Percentiles rank a stretch among this genome's conserved stretches.
These are phyloP conservation scores for Urocynchramus pylzowi DNA, from an alignment of 2,113 vertebrate genomes.

Conservation along the genomic window DNA sequence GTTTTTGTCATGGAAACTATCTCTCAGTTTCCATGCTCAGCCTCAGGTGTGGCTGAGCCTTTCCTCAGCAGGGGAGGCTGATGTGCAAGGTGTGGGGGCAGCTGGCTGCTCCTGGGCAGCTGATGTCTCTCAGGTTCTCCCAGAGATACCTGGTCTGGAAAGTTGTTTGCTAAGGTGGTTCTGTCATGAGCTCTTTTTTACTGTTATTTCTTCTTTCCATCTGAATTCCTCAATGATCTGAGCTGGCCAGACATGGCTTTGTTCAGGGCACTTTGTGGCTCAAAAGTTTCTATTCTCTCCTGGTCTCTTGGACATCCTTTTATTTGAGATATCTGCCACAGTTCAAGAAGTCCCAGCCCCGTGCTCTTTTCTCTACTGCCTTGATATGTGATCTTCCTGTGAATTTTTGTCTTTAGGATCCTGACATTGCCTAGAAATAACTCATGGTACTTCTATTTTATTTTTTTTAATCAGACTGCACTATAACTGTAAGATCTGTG, in stretches of 20 bases:
- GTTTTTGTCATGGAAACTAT: accelerated
- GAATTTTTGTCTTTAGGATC: not conserved
- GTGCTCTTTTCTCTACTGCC: not conserved
- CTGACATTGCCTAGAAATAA: not conserved
- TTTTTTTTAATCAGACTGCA: not conserved
- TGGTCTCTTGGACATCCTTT: not conserved
- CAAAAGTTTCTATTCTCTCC: not conserved
- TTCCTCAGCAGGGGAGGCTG: not conserved
- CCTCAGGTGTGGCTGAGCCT: not conserved
- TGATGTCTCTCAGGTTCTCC: not conserved
- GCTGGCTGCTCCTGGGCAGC: not conserved
- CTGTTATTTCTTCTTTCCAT: not conserved
- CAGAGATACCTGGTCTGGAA: not conserved
- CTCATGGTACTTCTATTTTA: not conserved
- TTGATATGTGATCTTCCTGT: not conserved
- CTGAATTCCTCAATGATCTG: not conserved
- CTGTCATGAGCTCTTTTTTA: not conserved
- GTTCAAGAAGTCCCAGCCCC: not conserved
- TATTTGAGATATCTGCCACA: not conserved
- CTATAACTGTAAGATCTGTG: not conserved
- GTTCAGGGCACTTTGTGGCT: not conserved
- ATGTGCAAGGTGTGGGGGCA: not conserved
- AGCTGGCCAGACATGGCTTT: not conserved
- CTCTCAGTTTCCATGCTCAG: not conserved
- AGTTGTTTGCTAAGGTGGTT: not conserved